Evolutionary conservation across 2,113 vertebrate species (phyloP).

Genomic region (Odocoileus hemionus): DNA sequence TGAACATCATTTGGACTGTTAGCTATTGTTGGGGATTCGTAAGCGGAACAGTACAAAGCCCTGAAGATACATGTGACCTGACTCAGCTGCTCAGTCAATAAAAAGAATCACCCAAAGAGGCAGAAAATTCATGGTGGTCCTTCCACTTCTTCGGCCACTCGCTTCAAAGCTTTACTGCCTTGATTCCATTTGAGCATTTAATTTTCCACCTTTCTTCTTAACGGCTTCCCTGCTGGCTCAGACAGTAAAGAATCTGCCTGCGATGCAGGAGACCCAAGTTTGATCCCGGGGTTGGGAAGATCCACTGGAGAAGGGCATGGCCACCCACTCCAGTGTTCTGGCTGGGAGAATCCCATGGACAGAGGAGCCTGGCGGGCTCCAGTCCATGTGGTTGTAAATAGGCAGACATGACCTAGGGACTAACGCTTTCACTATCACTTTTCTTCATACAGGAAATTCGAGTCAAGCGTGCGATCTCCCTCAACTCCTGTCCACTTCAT

Average conservation of each 20-base stretch:
- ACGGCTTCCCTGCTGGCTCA: background rate
- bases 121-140: background rate
- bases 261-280: background rate
- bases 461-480: background rate
- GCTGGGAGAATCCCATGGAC: background rate
- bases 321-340: background rate
- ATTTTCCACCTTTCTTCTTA: background rate
- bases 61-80: background rate
- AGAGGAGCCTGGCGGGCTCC: background rate
- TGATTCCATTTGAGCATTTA: background rate
- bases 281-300: background rate
- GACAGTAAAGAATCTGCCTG: background rate
- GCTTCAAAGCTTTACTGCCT: background rate
- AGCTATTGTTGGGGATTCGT: background rate
- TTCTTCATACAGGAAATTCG: background rate
- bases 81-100: background rate
- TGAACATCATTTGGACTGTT: background rate
- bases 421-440: background rate
- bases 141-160: background rate
- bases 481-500: background rate
- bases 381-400: background rate
- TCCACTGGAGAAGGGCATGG: background rate
- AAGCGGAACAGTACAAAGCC: background rate
- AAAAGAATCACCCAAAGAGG: background rate
- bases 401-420: fast-evolving